Evolutionary conservation across 1,140 invertebrate genomes (phyloP).

Genomic region (Sycophila sp.): DNA sequence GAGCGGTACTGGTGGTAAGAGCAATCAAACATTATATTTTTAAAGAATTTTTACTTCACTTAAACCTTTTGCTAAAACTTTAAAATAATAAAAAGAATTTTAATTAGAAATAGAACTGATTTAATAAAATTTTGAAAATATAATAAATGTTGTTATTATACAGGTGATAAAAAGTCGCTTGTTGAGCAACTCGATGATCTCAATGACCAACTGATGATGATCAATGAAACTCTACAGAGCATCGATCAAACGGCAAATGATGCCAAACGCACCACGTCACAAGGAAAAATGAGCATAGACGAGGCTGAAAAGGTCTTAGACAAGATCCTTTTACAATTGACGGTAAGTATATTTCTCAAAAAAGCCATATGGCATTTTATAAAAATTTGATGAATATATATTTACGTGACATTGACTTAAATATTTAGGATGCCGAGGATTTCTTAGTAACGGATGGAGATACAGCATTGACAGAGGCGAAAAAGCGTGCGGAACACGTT

Average conservation of each 20-base stretch:
- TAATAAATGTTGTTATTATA: no score
- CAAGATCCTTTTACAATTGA: constrained; percentile 76
- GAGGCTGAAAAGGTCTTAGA: constrained; percentile 79
- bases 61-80: not conserved
- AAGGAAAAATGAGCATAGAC: constrained; percentile 76
- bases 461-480: constrained; percentile 80
- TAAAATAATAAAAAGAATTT: not conserved
- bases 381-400: no score
- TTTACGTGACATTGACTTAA: not conserved
- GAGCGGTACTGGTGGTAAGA: constrained; percentile 69
- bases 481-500: constrained; percentile 84
- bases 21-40: no score
- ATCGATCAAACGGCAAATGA: constrained; percentile 71
- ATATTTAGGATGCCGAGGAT: constrained; percentile 72
- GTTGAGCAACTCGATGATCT: constrained; percentile 76
- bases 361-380: no score
- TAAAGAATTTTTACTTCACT: no score
- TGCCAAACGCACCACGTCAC: constrained; percentile 70
- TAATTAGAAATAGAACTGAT: not conserved
- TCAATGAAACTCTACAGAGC: constrained; percentile 73
- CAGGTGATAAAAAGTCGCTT: constrained; percentile 72
- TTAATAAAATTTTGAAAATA: no score
- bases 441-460: constrained; percentile 84
- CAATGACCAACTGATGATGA: constrained; percentile 72
- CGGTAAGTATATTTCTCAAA: no score